Base-by-base conservation (phyloP, 2,113 vertebrate species). In the Delphinus delphis region DNA sequence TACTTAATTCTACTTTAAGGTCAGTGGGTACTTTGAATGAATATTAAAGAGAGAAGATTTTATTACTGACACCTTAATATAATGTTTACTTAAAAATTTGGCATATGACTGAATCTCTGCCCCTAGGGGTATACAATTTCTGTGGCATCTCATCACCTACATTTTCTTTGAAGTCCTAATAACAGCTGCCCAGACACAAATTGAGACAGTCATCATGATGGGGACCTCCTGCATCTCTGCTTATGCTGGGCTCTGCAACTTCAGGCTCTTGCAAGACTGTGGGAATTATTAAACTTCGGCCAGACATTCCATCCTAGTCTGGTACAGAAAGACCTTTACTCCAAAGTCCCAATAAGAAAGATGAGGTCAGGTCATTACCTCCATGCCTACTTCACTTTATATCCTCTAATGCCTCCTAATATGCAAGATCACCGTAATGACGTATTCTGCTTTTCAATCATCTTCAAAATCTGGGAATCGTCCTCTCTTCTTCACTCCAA, bases 1-100 rank as follows among this genome's bases (percentile, higher is more conserved):
- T 87, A 92, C 92, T 95, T 98, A 97, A 95, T 97, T 95, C 68
- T 81, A 71, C 65, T 96, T 90, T 97, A 97, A 98, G 96, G 82
- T 97, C 96, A 96, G 82, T 88, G 58, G 50, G 88, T 93, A 95
- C 89, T 93, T 90, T 94, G 67, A 89, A 89, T 96, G 93, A 95
- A 95, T 97, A 81, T 94, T 96, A 88, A 97, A 95, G 76, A 94
- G 88, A 96, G 90, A 76, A 92, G 7, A 53, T 74, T 94, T 93
- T 97, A 84, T 92, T 92, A 74, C 68, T 96, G 93, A 88, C 28
- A 93, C 11, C 85, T 88, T 94, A 60, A 74, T 86, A 74, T 77
- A 71, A 92, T 95, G 58, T 98, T 98, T 97, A 95, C 73, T 97
- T 97, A 96, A 93, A 87, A 81, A 36, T 41, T 47, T 58, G 85